Evolutionary conservation across 2,888 invertebrate species (phyloP).

Genomic region (Drosophila paracracens): DNA sequence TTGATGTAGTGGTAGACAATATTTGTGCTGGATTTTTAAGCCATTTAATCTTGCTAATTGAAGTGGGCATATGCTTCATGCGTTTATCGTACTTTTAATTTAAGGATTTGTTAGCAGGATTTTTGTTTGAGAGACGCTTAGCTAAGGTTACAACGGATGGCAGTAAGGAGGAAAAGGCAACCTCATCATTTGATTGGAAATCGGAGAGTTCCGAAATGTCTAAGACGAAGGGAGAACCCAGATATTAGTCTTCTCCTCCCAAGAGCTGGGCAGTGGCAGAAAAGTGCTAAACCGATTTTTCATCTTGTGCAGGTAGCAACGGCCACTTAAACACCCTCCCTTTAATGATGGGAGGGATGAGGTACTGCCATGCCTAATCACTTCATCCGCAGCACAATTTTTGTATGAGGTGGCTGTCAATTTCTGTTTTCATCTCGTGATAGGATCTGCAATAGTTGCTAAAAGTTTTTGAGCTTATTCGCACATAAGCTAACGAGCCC

Average conservation of each 20-base stretch:
- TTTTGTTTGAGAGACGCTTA: slow-evolving; percentile 2
- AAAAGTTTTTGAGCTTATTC: neutral
- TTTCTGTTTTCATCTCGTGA: neutral
- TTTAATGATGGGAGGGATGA: neutral
- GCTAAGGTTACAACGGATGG: neutral
- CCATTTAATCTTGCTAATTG: slow-evolving; percentile 10
- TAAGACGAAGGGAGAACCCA: neutral
- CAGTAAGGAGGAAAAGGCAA: neutral
- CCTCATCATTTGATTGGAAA: neutral
- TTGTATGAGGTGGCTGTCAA: neutral
- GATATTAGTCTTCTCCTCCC: neutral
- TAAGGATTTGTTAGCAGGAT: neutral
- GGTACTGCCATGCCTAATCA: neutral
- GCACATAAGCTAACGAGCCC: neutral
- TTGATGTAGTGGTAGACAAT: slow-evolving; percentile 15
- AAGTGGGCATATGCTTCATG: slow-evolving; percentile 22
- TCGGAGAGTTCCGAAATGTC: neutral
- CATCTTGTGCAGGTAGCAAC: neutral
- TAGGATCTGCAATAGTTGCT: neutral
- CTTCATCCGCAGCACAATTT: neutral
- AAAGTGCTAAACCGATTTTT: neutral
- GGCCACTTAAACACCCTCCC: neutral
- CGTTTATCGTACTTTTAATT: neutral
- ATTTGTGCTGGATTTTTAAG: slow-evolving; percentile 19
- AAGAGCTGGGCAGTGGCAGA: neutral